Evolutionary conservation across 1,140 invertebrate species (phyloP).

Genomic region (Brachionus calyciflorus): DNA sequence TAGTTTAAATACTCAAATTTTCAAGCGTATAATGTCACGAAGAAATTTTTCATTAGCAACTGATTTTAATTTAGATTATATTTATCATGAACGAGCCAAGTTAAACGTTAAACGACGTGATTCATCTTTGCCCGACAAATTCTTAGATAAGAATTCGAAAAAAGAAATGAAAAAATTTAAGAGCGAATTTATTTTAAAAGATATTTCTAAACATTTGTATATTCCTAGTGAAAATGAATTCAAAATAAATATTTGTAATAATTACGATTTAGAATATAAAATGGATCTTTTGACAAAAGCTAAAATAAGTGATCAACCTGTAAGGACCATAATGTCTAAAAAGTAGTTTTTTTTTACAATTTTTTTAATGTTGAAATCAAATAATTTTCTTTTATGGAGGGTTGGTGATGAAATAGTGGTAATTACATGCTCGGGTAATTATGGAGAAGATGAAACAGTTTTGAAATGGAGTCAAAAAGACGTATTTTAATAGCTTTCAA

Average conservation of each 20-base stretch:
- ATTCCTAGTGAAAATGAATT: too few species aligned
- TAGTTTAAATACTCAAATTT: neutral
- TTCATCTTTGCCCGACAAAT: too few species aligned
- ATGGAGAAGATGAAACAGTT: slow-evolving; percentile 63
- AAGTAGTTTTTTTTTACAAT: slow-evolving; percentile 50
- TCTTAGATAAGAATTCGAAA: too few species aligned
- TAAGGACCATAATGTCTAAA: slow-evolving; percentile 59
- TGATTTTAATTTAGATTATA: neutral
- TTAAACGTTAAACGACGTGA: too few species aligned
- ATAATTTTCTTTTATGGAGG: slow-evolving; percentile 50
- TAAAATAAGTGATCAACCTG: slow-evolving; percentile 63
- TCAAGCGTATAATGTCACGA: neutral
- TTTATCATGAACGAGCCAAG: neutral
- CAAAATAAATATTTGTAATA: neutral
- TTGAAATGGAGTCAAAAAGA: slow-evolving; percentile 61
- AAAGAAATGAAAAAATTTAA: too few species aligned
- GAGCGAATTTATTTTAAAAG: too few species aligned
- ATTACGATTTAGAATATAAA: slow-evolving; percentile 49
- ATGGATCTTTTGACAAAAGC: slow-evolving; percentile 56
- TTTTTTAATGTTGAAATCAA: too few species aligned
- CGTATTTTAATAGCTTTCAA: neutral
- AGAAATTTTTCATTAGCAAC: neutral
- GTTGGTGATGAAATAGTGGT: slow-evolving; percentile 57
- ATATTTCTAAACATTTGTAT: neutral
- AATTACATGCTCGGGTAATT: slow-evolving; percentile 62